phyloP scores from a whole-genome alignment of 2,797 vertebrate species.

The Tinamus major region DNA sequence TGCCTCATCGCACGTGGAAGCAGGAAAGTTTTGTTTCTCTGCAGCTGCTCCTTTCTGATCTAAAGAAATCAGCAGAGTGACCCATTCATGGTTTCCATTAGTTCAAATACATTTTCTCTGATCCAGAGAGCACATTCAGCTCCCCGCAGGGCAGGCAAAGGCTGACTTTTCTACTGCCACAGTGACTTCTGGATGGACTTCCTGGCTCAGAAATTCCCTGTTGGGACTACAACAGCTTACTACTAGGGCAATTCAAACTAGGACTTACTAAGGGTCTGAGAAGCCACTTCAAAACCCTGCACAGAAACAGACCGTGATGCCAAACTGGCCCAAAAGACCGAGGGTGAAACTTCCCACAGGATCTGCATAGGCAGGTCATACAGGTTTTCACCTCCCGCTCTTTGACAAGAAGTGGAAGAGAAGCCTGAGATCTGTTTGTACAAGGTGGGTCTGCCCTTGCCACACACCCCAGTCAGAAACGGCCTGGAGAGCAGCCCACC shows the following conservation, averaged over 20 bases:
- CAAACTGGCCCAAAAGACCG: neutral
- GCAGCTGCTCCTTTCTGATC: no score
- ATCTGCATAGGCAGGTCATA: rapidly evolving
- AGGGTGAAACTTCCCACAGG: neutral
- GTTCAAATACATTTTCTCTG: no score
- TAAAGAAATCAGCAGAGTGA: no score
- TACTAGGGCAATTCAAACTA: neutral
- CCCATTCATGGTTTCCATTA: no score
- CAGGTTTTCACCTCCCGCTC: neutral
- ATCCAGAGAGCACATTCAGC: neutral
- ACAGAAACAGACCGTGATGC: rapidly evolving
- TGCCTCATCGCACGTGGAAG: no score
- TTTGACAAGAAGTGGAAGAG: neutral
- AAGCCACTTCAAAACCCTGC: neutral
- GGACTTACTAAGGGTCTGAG: neutral
- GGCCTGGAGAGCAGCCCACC: neutral
- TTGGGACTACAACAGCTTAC: neutral
- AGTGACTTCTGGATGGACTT: neutral
- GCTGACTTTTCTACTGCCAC: neutral
- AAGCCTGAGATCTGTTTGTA: neutral
- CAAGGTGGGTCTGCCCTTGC: neutral
- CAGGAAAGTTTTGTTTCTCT: no score
- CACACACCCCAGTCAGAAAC: neutral
- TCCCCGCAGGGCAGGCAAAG: neutral
- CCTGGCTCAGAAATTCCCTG: neutral